Percentiles rank a stretch among this genome's conserved stretches.
phyloP scores from a whole-genome alignment of 92 coral and sea anemone species.

The Palythoa grandis region DNA sequence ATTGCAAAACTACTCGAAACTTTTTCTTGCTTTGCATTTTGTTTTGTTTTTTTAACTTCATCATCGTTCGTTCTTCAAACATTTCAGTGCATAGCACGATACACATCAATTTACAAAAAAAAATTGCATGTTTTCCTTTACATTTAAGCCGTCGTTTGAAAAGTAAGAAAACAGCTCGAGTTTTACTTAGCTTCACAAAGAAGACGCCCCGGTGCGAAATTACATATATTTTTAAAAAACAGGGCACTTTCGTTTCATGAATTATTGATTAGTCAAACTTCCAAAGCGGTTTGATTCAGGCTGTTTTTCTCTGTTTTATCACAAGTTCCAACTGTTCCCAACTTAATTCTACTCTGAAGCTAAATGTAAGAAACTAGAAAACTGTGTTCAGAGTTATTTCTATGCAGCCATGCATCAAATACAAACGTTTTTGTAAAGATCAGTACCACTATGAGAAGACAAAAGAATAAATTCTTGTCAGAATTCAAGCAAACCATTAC shows the following conservation, averaged over 20 bases:
- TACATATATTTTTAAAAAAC: not conserved
- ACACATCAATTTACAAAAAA: not conserved
- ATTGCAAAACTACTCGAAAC: not conserved
- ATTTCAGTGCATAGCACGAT: too few species aligned
- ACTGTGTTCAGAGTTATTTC: too few species aligned
- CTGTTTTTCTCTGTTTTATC: not conserved
- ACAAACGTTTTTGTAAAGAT: too few species aligned
- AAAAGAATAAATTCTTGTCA: too few species aligned
- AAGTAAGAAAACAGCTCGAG: not conserved
- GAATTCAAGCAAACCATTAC: too few species aligned
- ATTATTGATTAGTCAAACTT: not conserved
- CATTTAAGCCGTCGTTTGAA: not conserved
- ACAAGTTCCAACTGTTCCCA: too few species aligned
- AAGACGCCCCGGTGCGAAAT: not conserved
- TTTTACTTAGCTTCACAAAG: not conserved
- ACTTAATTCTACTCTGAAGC: too few species aligned
- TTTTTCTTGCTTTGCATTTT: not conserved
- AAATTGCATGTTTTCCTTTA: not conserved
- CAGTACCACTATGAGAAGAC: too few species aligned
- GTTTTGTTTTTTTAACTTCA: not conserved
- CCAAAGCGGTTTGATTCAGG: not conserved
- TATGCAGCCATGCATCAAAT: too few species aligned
- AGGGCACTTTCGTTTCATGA: not conserved
- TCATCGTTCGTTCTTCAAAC: not conserved
- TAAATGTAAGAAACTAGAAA: too few species aligned